Evolutionary conservation across 2,113 vertebrate genomes (phyloP).

Genomic region (Dicerorhinus sumatrensis): DNA sequence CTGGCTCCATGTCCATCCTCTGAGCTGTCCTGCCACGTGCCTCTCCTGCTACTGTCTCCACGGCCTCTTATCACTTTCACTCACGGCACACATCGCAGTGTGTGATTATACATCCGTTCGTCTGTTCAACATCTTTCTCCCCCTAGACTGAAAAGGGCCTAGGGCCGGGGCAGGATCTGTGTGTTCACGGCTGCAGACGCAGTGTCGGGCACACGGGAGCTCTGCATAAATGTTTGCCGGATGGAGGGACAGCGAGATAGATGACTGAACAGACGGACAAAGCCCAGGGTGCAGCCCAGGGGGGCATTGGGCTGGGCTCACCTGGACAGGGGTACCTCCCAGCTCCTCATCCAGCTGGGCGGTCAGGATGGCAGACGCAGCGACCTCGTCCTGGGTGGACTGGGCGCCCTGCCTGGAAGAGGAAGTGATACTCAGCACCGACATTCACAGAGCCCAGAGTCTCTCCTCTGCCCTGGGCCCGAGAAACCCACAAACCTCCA

Average conservation of each 20-base stretch:
- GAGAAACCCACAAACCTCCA: neutral
- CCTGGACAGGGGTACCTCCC: slow-evolving; percentile 96
- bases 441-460: neutral
- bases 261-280: neutral
- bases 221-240: neutral
- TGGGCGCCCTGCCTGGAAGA: slow-evolving; percentile 93
- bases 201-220: neutral
- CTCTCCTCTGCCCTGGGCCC: neutral
- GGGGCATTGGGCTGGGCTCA: slow-evolving; percentile 75
- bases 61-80: neutral
- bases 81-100: neutral
- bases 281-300: neutral
- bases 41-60: neutral
- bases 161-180: neutral
- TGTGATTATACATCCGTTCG: accelerated
- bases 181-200: neutral
- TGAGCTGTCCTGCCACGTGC: neutral
- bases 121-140: neutral
- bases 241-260: neutral
- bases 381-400: slow-evolving; percentile 95
- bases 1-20: neutral
- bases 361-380: slow-evolving; percentile 92
- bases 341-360: slow-evolving; percentile 96
- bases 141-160: neutral
- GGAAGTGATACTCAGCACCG: neutral